Evolutionary conservation across 64 coral and sea anemone species (phyloP), one percentile per base, ranked within the genome.

Genomic region (Montipora capricornis): DNA sequence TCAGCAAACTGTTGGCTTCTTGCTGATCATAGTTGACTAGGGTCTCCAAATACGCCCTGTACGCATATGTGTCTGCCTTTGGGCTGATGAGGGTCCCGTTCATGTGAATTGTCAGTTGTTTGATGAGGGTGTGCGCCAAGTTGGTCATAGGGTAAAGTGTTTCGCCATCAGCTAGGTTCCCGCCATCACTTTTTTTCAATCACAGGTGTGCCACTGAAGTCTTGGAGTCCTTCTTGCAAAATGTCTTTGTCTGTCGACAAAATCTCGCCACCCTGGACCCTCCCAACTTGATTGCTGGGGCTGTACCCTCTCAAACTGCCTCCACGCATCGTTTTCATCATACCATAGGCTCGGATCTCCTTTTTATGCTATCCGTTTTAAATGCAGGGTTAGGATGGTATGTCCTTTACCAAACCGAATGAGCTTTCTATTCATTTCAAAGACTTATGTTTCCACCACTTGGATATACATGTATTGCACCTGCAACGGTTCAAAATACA

Each of bases 71-170:
- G 75, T 87, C 75, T 19, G 57, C 80, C 48, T 87, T 57, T 2
- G 44, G 44, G 24, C 37, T 93, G 44, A 87, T 87, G 46, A 93
- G 45, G 58, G 74, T 57, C 11, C 91, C 91, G 22, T 93, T 93
- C 10, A 93, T 69, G 2, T 69, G 45, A 26, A 69, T 3, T 8
- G 58, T 70, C 6, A 80, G 5, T 44, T 87, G 83, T 46, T 80
- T 87, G 59, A 93, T 87, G 0, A 87, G 4, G 8, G 74, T 87
- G 74, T 87, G 62, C 2, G 61, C 9, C 75, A 87, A 16, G 29
- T 87, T 87, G 20, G 11, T 37, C 0, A 37, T 37, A 37, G 37
- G 37, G 37, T 37, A 37, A 37, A 37, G 37, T 37, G 37, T 37
- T 37, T 37, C 37, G 37, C 37, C 26, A 53, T 0, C 58, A 74